Evolutionary conservation across 2,888 invertebrate species (phyloP).

Genomic region (Rambutsinella grinnellia): DNA sequence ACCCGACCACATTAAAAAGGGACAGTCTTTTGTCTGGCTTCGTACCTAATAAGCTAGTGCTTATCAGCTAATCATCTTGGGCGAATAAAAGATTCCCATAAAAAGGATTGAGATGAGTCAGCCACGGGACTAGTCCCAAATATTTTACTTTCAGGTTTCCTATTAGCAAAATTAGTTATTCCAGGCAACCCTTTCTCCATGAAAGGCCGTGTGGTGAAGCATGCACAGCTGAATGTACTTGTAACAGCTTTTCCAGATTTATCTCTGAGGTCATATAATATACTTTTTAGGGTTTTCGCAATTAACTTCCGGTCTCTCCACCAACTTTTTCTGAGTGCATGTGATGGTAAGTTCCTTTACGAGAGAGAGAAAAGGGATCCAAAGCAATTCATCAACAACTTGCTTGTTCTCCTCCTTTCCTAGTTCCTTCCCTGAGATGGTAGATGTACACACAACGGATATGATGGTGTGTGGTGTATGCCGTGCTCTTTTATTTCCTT

Average conservation of each 20-base stretch:
- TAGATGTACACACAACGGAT: neutral
- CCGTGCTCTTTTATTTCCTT: neutral
- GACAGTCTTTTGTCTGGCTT: no score
- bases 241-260: neutral
- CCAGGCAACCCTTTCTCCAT: neutral
- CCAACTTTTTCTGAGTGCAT: neutral
- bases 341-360: neutral
- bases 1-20: no score
- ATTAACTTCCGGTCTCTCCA: constrained; percentile 7
- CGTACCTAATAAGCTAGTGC: no score
- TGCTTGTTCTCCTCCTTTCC: neutral
- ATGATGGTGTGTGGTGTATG: neutral
- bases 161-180: neutral
- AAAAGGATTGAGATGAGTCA: no score
- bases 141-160: neutral
- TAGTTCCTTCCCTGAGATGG: neutral
- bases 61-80: constrained; percentile 19
- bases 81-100: constrained; percentile 11
- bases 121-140: no score
- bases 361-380: neutral
- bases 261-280: neutral
- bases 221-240: no score
- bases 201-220: neutral
- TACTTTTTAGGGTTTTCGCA: neutral
- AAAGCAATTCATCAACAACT: constrained; percentile 7